Evolutionary conservation across 2,888 invertebrate genomes (phyloP), one percentile per base, ranked within the genome.

Genomic region (Portevinia maculata): DNA sequence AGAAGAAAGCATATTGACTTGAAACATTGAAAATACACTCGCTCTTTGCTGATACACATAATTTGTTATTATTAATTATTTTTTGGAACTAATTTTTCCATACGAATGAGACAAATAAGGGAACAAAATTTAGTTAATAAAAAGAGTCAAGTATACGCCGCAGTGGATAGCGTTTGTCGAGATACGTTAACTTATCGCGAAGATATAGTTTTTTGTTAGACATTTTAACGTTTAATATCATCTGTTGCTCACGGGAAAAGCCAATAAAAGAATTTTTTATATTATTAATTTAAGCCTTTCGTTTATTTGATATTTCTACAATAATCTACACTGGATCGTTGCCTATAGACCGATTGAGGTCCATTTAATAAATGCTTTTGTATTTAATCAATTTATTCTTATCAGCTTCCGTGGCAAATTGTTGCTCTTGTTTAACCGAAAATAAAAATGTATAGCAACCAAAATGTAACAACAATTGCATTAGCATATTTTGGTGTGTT

Each of bases 61-160:
- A 6, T 46, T 62, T 46, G 15, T 11, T 53, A n/a, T 19, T 57
- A 55, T 9, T 48, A 9, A 21, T 7, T 53, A 28, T 30, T 19
- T 41, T 13, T 48, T 50, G 32, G 24, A 34, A 46, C 46, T 55
- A 17, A 46, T 39, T 41, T 53, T 67, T 8, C 44, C 34, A 41
- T 30, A 30, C 53, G 53, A 34, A 65, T 32, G 65, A 32, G 39
- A 55, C 13, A n/a, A n/a, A 19, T 34, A 21, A 9, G 9, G 50
- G 41, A 60, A 24, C 4, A 48, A 13, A 8, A 13, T 13, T 3
- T 0, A 4, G 9, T 1, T 0, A 8, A 55, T 28, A 59, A 48
- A 67, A 67, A 17, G 62, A 11, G 64, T 60, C 65, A 71, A 75
- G 75, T 81, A 79, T 75, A 81, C 81, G 81, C 79, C 79, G 64